A percentile compares a stretch with the other conserved stretches of the same genome.
Evolutionary conservation across 2,113 vertebrate species (phyloP).

Genomic region (Perccottus glenii): DNA sequence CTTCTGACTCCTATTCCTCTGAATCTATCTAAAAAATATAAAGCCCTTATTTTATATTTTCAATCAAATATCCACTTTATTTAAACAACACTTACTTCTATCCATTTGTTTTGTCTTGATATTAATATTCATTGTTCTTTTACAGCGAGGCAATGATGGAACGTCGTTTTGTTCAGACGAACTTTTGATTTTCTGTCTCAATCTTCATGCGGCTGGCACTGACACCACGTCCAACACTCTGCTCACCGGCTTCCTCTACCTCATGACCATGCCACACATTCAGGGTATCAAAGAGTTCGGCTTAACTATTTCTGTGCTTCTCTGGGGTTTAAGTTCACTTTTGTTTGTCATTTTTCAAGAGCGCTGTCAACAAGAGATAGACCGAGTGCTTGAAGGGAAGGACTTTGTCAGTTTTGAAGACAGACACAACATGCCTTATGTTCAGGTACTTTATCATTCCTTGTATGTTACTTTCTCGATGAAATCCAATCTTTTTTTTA

Average conservation of each 20-base stretch:
- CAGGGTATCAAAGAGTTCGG: constrained; percentile 12
- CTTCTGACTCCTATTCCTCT: no score
- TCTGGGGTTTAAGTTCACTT: background rate
- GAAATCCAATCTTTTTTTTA: no score
- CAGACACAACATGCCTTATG: constrained; percentile 42
- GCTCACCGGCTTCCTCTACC: constrained; percentile 31
- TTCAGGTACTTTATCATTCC: constrained; percentile 12
- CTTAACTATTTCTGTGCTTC: no score
- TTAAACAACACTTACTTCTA: no score
- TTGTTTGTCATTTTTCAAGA: constrained; percentile 5
- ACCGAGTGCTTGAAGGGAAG: constrained; percentile 24
- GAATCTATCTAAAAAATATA: no score
- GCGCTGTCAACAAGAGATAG: constrained; percentile 37
- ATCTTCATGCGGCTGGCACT: constrained; percentile 44
- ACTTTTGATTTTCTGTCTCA: constrained; percentile 31
- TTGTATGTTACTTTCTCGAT: no score
- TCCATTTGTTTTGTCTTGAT: no score
- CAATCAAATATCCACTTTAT: no score
- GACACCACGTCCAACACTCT: constrained; percentile 43
- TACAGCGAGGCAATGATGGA: constrained; percentile 28
- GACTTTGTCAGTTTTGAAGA: constrained; percentile 28
- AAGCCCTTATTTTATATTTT: no score
- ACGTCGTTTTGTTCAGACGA: constrained; percentile 37
- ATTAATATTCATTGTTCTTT: background rate
- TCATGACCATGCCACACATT: constrained; percentile 28